Evolutionary conservation across 2,888 invertebrate genomes (phyloP), one percentile per base, ranked within the genome.

Genomic region (Capitulum mitella): DNA sequence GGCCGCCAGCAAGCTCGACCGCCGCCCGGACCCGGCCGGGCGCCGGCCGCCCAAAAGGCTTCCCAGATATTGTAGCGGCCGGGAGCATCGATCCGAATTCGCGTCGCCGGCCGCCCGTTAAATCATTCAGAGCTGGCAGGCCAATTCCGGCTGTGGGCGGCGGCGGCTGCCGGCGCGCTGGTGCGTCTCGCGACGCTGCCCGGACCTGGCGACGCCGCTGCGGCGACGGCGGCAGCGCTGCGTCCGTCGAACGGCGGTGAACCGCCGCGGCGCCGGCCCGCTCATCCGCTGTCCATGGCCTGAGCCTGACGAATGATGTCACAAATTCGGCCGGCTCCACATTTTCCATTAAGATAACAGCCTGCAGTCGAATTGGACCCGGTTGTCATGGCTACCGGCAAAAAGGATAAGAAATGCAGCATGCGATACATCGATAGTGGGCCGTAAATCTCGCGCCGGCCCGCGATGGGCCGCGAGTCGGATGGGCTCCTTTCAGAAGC

Each of bases 321-420:
- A 70, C 70, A 70, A 70, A 70, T 70, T 70, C 70, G 16, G 70
- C 10, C 37, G 70, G 29, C 19, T n/a, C 37, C 70, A 19, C 70
- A 22, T 32, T 70, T 70, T 70, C 70, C 70, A 70, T 70, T 70
- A 70, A 70, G 70, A 70, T 70, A 70, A 70, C 70, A 70, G 70
- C 70, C 37, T 70, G 34, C 70, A 16, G 70, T 70, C 37, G 70
- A 70, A 32, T 37, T 37, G 70, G 70, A 70, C 34, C 10, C 70
- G n/a, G 70, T 70, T 37, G 70, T 22, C 70, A 70, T 34, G 37
- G 70, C 70, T 22, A 32, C 70, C 22, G 70, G 37, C 70, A 70
- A 70, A 70, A 70, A 70, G 70, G 70, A 70, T 70, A 70, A 70
- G 70, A 70, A 37, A 37, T 37, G 70, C 37, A 70, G 70, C 37